These are phyloP conservation scores for Drosophila suboccidentalis DNA, from an alignment of 2,888 invertebrate genomes.

Conservation along the genomic window DNA sequence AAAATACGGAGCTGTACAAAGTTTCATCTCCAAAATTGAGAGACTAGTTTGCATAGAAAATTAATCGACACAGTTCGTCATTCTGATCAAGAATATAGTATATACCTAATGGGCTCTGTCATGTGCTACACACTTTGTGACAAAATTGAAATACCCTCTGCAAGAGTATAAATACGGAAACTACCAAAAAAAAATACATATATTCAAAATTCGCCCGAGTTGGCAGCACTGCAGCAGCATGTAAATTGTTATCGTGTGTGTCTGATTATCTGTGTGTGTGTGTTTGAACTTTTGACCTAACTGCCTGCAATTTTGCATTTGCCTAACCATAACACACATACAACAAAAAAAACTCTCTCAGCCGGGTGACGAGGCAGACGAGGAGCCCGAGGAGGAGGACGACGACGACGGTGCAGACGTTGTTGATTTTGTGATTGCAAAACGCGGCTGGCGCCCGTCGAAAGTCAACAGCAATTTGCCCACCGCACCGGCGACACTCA, in stretches of 20 bases:
- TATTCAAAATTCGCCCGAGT: slow-evolving; percentile 39
- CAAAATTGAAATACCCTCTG: background rate
- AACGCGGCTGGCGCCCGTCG: slow-evolving; percentile 72
- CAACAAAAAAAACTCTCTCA: slow-evolving; percentile 22
- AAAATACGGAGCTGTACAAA: too few species aligned
- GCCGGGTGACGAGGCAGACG: slow-evolving; percentile 84
- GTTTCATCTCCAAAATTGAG: too few species aligned
- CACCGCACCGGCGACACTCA: slow-evolving; percentile 74
- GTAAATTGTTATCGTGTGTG: slow-evolving; percentile 26
- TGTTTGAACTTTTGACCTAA: slow-evolving; percentile 41
- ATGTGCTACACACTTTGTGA: background rate
- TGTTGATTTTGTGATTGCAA: slow-evolving; percentile 72
- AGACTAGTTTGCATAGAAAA: too few species aligned
- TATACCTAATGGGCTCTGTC: too few species aligned
- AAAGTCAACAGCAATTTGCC: slow-evolving; percentile 47
- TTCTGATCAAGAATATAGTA: too few species aligned
- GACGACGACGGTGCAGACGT: slow-evolving; percentile 66
- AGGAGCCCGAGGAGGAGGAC: slow-evolving; percentile 74
- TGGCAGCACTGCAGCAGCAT: slow-evolving; percentile 66
- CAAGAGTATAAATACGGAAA: background rate
- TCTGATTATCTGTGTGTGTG: slow-evolving; percentile 22
- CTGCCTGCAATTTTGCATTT: slow-evolving; percentile 52
- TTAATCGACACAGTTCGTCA: too few species aligned
- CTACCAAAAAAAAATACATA: background rate
- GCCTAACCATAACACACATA: slow-evolving; percentile 48